phyloP scores from a whole-genome alignment of 2,797 vertebrate genomes.

The Channa striata region DNA sequence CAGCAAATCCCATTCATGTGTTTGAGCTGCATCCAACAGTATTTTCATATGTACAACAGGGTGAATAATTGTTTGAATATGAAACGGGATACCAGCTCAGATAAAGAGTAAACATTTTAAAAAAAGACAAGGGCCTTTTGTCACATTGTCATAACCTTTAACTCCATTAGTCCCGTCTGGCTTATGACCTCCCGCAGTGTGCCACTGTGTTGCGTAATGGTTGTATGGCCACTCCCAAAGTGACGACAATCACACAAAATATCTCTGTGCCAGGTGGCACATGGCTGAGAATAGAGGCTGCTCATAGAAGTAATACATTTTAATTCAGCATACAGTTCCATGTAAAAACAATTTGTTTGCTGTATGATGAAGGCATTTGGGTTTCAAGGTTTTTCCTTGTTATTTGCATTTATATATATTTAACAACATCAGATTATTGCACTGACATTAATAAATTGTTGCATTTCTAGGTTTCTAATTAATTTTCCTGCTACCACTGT shows the following conservation, averaged over 20 bases:
- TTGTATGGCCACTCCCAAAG: constrained; percentile 24
- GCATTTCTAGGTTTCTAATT: no score
- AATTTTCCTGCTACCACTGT: no score
- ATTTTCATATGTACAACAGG: constrained; percentile 23
- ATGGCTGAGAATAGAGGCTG: constrained; percentile 15
- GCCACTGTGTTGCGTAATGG: constrained; percentile 45
- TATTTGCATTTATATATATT: no score
- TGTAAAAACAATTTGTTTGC: no score
- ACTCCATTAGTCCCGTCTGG: constrained; percentile 23
- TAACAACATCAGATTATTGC: no score
- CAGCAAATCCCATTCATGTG: constrained; percentile 37
- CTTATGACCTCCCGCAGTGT: constrained; percentile 30
- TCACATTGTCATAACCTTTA: constrained; percentile 19
- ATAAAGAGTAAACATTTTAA: constrained; percentile 10
- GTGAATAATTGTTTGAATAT: constrained; percentile 34
- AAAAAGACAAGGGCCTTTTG: not conserved
- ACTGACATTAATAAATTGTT: no score
- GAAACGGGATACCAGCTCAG: constrained; percentile 7
- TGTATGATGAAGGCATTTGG: no score
- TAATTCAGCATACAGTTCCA: not conserved
- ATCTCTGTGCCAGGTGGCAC: constrained; percentile 32
- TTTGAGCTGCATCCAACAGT: constrained; percentile 9
- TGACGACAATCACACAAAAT: constrained; percentile 40
- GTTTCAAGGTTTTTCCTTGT: no score
- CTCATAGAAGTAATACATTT: constrained; percentile 23